These are phyloP conservation scores for Hemibagrus guttatus DNA, from an alignment of 2,797 vertebrate species.

Conservation along the genomic window DNA sequence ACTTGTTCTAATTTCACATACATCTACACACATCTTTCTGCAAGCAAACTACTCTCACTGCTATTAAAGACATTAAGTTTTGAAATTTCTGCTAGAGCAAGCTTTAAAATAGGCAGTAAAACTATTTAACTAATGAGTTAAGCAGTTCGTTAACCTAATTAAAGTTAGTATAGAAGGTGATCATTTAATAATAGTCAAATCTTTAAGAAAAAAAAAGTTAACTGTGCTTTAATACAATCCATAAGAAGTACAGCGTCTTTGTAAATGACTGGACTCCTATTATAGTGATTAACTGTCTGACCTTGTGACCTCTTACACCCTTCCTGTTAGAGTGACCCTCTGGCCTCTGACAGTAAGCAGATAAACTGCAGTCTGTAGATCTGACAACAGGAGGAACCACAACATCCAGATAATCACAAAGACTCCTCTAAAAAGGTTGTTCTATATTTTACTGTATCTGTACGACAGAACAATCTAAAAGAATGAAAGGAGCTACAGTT, in stretches of 20 bases:
- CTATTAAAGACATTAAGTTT: background rate
- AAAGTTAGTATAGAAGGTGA: background rate
- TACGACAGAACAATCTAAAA: background rate
- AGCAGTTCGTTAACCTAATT: background rate
- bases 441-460: conserved; percentile 4
- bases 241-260: background rate
- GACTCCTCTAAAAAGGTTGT: background rate
- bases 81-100: background rate
- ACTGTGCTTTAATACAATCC: background rate
- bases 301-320: conserved; percentile 18
- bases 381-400: conserved; percentile 13
- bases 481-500: conserved; percentile 26
- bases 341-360: conserved; percentile 33
- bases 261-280: background rate
- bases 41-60: background rate
- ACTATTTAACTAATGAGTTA: background rate
- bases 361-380: conserved; percentile 23
- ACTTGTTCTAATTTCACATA: background rate
- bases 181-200: background rate
- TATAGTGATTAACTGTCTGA: conserved; percentile 21
- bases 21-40: conserved; percentile 7
- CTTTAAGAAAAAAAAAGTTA: background rate
- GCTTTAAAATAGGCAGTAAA: background rate
- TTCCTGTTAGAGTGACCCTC: conserved; percentile 33
- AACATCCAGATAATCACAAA: background rate